A percentile compares a stretch with the other conserved stretches of the same genome.
phyloP scores from a whole-genome alignment of 2,113 vertebrate species.

The Arizona elegans region DNA sequence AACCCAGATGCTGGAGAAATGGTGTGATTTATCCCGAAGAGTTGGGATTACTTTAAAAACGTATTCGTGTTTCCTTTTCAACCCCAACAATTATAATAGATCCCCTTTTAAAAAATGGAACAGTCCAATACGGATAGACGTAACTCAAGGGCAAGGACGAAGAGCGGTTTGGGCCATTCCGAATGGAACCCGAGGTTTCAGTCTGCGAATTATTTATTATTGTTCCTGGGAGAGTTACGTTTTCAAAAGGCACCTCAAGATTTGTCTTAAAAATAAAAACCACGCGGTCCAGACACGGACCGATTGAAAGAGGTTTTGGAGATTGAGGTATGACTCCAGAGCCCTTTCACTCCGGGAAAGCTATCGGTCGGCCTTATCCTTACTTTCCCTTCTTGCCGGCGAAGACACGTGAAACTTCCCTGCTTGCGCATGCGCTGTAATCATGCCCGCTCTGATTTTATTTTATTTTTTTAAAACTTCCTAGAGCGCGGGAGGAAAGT shows the following conservation, averaged over 20 bases:
- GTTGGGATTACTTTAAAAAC: background rate
- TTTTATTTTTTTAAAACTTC: no score
- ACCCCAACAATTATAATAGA: background rate
- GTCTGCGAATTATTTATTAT: background rate
- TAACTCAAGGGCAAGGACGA: no score
- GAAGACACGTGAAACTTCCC: background rate
- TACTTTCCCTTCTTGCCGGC: background rate
- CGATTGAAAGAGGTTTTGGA: background rate
- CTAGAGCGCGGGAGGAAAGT: background rate
- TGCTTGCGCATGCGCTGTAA: background rate
- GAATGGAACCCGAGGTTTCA: background rate
- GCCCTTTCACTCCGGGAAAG: background rate
- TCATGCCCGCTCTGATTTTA: background rate
- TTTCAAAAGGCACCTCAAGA: background rate
- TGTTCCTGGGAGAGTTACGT: background rate
- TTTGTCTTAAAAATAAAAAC: accelerated
- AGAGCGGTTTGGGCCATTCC: background rate
- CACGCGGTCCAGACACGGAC: accelerated
- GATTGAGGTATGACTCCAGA: background rate
- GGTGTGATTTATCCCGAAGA: background rate
- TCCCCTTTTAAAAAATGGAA: background rate
- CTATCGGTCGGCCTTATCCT: background rate
- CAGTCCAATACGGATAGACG: background rate
- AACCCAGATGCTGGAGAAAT: background rate
- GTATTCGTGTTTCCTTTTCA: background rate